Percentiles rank a stretch among this genome's conserved stretches.
Evolutionary conservation across 2,797 vertebrate species (phyloP).

Genomic region (Ambastaia sidthimunki): DNA sequence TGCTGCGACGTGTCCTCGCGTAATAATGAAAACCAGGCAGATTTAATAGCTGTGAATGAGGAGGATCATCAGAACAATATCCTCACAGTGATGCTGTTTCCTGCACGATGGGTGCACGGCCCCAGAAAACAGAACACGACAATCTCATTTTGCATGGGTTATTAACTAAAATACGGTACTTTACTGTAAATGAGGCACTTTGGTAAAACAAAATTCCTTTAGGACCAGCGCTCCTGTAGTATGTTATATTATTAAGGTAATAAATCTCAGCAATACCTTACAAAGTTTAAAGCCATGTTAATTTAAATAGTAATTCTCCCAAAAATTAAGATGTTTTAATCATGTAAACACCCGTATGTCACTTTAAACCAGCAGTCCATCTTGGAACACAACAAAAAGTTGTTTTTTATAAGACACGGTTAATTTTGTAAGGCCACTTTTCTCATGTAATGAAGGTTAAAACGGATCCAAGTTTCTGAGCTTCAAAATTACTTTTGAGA

Average conservation of each 20-base stretch:
- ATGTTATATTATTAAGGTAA: not conserved
- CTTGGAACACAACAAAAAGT: too few relatives aligned
- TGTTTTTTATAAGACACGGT: too few relatives aligned
- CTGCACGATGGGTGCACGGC: slow-evolving; percentile 20
- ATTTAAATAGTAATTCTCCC: not conserved
- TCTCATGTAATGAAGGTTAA: too few relatives aligned
- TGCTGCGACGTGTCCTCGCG: not conserved
- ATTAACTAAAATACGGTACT: not conserved
- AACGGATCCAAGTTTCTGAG: too few relatives aligned
- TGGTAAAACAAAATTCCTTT: not conserved
- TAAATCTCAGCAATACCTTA: not conserved
- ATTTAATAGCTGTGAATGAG: slow-evolving; percentile 37
- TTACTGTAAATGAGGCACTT: not conserved
- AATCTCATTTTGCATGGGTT: not conserved
- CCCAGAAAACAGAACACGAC: not conserved
- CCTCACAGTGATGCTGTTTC: slow-evolving; percentile 35
- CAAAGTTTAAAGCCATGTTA: not conserved
- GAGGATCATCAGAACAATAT: slow-evolving; percentile 12
- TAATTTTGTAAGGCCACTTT: too few relatives aligned
- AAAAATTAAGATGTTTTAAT: too few relatives aligned
- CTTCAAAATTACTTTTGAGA: too few relatives aligned
- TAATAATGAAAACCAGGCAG: slow-evolving; percentile 16
- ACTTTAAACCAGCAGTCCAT: too few relatives aligned
- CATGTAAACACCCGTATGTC: too few relatives aligned
- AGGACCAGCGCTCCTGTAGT: not conserved